Evolutionary conservation across 2,888 invertebrate species (phyloP).

Genomic region (Phengaris alcon): DNA sequence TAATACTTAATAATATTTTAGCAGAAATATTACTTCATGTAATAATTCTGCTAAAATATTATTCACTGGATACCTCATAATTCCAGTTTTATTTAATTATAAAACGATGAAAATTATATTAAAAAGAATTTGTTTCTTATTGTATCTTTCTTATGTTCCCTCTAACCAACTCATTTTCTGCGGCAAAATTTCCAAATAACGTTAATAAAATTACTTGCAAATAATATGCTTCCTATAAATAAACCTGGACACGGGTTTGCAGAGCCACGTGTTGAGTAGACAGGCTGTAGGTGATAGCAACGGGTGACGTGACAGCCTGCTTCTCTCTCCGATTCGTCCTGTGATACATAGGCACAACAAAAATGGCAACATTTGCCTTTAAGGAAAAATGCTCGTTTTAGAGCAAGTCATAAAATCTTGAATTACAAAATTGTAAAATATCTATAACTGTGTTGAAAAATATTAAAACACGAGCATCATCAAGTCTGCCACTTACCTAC

Average conservation of each 20-base stretch:
- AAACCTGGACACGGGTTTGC: neutral
- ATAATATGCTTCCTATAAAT: neutral
- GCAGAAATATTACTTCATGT: no score
- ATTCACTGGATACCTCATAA: neutral
- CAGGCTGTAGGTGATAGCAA: neutral
- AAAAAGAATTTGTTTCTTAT: neutral
- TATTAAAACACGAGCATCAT: neutral
- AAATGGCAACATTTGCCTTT: conserved; percentile 12
- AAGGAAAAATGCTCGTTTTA: neutral
- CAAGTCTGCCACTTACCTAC: conserved; percentile 21
- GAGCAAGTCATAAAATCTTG: neutral
- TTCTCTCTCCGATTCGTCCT: conserved; percentile 1
- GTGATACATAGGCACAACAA: conserved; percentile 10
- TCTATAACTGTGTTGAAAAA: neutral
- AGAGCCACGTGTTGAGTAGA: neutral
- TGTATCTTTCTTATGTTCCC: neutral
- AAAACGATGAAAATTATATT: no score
- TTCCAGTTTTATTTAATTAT: neutral
- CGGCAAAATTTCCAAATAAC: neutral
- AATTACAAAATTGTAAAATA: neutral
- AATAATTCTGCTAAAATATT: neutral
- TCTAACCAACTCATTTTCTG: no score
- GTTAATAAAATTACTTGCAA: neutral
- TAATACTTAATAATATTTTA: no score
- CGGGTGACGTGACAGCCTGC: neutral